Conservation (phyloP, 2,888 invertebrate genomes). For the Volucella inanis region DNA sequence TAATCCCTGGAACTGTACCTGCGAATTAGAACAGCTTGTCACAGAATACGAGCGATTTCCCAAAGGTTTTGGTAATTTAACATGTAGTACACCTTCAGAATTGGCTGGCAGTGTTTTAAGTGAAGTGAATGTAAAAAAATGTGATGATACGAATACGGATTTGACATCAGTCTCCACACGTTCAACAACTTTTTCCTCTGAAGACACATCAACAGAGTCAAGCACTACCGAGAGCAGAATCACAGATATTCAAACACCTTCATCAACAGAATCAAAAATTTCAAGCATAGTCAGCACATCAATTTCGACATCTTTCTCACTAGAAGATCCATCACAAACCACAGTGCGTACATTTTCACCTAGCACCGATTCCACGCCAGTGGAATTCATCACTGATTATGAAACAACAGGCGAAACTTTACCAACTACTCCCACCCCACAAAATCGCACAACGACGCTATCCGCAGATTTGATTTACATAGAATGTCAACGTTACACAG, state of each 20-base stretch:
- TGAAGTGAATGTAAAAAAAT: neutral
- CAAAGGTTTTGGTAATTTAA: constrained; percentile 14
- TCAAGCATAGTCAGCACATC: neutral
- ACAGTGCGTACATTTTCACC: neutral
- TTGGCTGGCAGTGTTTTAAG: constrained; percentile 18
- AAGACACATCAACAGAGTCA: neutral
- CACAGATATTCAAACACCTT: neutral
- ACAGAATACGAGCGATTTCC: constrained; percentile 22
- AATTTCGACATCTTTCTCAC: neutral
- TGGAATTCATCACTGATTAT: neutral
- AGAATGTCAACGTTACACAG: constrained; percentile 25
- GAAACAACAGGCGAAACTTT: neutral
- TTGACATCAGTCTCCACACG: neutral
- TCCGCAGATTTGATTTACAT: constrained; percentile 33
- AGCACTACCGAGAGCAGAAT: constrained; percentile 11
- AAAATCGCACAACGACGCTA: constrained; percentile 48
- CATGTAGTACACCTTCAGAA: constrained; percentile 67
- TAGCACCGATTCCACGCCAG: neutral
- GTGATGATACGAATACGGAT: constrained; percentile 12
- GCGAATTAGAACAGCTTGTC: constrained; percentile 62
- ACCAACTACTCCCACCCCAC: constrained; percentile 48
- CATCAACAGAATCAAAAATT: neutral
- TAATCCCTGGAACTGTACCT: constrained; percentile 76
- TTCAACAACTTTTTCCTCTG: constrained; percentile 4
- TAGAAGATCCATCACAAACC: neutral